Base-by-base conservation (phyloP, 37 sponge, comb jelly and placozoan genomes). In the Chondrosia reniformis region DNA sequence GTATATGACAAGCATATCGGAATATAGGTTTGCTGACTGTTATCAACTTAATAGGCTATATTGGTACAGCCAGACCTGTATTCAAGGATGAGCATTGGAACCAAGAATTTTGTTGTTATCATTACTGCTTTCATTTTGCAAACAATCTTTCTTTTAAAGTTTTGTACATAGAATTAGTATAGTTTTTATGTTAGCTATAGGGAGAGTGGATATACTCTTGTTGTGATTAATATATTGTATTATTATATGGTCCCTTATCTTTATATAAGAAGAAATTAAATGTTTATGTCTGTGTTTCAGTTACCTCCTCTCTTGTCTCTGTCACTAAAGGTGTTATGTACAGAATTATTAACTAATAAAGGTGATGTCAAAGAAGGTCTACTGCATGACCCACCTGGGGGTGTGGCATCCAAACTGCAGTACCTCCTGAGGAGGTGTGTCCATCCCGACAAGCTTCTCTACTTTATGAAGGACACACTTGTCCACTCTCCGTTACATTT, bases 391-490 rank as follows among this genome's bases (percentile, higher is more conserved):
- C 72, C 72, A 39, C 72, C 72, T 40, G 25, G 4, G 4, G 4
- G 42, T 1, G 42, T 69, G 0, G 41, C 39, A 43, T 3, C 72
- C 41, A 69, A 69, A 6, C 25, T 69, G 36, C 17, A 40, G n/a
- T 69, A n/a, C 36, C 24, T 69, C 15, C 72, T 69, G 3, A 8
- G 22, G 19, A 34, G 42, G 36, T 69, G 72, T 25, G n/a, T 31
- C 41, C 41, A 69, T 25, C 72, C 72, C n/a, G 43, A 69, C 8
- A 69, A 37, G n/a, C 72, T 69, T 34, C 43, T 69, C 4, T 69
- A 69, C 43, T 69, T 43, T 25, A n/a, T 41, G 43, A 69, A 69
- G n/a, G 1, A 69, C 2, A 69, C 72, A 43, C 22, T 69, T 43
- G 72, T 69, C 10, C 72, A 69, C 24, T 69, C 72, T 22, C 41